Evolutionary conservation across 2,888 invertebrate genomes (phyloP).

Genomic region (Phlogophora meticulosa): DNA sequence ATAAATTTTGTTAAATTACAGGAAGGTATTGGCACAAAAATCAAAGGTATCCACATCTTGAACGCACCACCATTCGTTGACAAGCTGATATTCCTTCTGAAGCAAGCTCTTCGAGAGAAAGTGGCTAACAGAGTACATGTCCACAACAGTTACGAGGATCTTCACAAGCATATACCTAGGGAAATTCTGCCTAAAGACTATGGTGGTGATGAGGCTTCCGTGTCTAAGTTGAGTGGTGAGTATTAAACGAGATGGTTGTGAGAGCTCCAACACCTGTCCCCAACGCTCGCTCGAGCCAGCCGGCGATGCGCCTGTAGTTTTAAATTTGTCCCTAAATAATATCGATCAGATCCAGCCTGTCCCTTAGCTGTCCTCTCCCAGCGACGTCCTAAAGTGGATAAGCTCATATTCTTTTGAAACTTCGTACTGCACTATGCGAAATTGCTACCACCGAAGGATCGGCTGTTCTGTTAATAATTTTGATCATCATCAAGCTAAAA

Average conservation of each 20-base stretch:
- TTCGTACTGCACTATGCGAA: too few relatives aligned
- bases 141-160: slow-evolving; percentile 80
- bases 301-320: too few relatives aligned
- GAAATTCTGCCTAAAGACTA: slow-evolving; percentile 85
- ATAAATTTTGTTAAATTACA: slow-evolving; percentile 64
- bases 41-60: slow-evolving; percentile 86
- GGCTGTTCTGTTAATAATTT: too few relatives aligned
- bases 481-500: too few relatives aligned
- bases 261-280: too few relatives aligned
- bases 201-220: slow-evolving; percentile 78
- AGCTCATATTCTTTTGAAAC: too few relatives aligned
- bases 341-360: too few relatives aligned
- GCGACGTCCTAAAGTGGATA: too few relatives aligned
- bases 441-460: too few relatives aligned
- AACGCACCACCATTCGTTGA: slow-evolving; percentile 85
- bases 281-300: too few relatives aligned
- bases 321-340: too few relatives aligned
- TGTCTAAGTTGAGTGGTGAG: slow-evolving; percentile 79
- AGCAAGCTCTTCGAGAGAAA: slow-evolving; percentile 83
- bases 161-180: slow-evolving; percentile 82
- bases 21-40: slow-evolving; percentile 86
- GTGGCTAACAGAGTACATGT: slow-evolving; percentile 84
- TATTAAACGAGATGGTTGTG: slow-evolving; percentile 1
- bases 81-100: slow-evolving; percentile 80
- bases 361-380: too few relatives aligned